phyloP scores from a whole-genome alignment of 1,140 invertebrate species.

The Leptopilina clavipes region DNA sequence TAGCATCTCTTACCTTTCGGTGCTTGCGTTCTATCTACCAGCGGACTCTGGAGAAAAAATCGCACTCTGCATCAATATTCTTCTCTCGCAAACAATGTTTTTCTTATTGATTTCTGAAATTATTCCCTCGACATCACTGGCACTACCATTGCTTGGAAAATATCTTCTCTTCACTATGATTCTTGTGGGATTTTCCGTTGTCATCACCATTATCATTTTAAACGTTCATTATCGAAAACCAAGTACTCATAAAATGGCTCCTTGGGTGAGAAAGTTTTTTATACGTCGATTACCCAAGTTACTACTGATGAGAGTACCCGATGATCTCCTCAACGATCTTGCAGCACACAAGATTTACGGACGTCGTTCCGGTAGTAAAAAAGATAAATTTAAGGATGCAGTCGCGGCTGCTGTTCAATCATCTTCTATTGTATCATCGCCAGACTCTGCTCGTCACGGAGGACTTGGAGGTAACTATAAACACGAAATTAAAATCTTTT shows the following conservation, averaged over 20 bases:
- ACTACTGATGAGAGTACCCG: conserved; percentile 89
- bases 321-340: conserved; percentile 85
- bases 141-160: conserved; percentile 96
- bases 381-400: conserved; percentile 82
- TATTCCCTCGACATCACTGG: conserved; percentile 98
- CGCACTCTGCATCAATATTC: conserved; percentile 97
- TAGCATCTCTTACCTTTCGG: conserved; percentile 92
- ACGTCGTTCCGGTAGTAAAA: conserved; percentile 74
- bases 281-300: conserved; percentile 89
- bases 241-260: conserved; percentile 97
- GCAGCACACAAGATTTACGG: conserved; percentile 85
- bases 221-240: conserved; percentile 99
- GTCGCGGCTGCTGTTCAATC: conserved; percentile 79
- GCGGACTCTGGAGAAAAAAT: conserved; percentile 99
- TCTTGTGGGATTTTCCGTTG: conserved; percentile 95
- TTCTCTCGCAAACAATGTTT: conserved; percentile 99
- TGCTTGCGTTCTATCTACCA: conserved; percentile 97
- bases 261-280: conserved; percentile 92
- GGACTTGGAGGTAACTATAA: conserved; percentile 70
- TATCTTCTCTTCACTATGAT: conserved; percentile 99
- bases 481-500: neutral
- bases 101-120: conserved; percentile 98
- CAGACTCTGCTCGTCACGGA: conserved; percentile 81
- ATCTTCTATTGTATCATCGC: conserved; percentile 83
- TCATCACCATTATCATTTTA: conserved; percentile 97